These are phyloP conservation scores for Anagyrus pseudococci DNA, from an alignment of 2,888 invertebrate species.

Conservation along the genomic window DNA sequence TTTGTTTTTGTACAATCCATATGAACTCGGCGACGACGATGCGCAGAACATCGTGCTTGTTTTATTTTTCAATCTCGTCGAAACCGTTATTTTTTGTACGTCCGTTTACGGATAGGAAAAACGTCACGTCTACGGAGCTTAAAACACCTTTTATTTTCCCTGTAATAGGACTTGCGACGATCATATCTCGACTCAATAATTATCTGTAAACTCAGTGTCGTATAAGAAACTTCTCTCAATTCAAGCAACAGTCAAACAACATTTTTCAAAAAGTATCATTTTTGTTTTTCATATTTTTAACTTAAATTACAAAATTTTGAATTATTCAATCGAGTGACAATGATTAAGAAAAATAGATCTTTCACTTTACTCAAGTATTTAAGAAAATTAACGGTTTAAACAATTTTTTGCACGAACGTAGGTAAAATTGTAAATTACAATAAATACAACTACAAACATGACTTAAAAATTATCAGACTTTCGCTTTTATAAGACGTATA, in stretches of 20 bases:
- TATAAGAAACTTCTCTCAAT: background rate
- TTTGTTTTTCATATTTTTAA: background rate
- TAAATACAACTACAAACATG: constrained; percentile 21
- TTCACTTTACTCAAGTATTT: too few relatives aligned
- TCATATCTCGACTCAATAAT: background rate
- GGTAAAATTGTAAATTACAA: constrained; percentile 13
- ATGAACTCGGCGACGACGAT: constrained; percentile 29
- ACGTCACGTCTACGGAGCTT: constrained; percentile 32
- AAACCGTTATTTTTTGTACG: constrained; percentile 34
- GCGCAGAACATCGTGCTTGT: constrained; percentile 17
- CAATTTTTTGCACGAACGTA: background rate
- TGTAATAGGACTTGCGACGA: background rate
- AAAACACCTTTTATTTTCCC: constrained; percentile 28
- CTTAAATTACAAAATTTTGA: background rate
- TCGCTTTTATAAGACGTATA: constrained; percentile 23
- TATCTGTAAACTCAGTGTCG: too few relatives aligned
- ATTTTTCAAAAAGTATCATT: constrained; percentile 2
- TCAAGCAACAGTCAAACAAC: constrained; percentile 34
- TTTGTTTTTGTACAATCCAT: constrained; percentile 35
- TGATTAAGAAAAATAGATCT: too few relatives aligned
- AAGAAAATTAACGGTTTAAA: too few relatives aligned
- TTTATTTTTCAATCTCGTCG: constrained; percentile 12
- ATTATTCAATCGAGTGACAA: background rate
- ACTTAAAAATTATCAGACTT: constrained; percentile 38
- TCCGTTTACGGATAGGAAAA: constrained; percentile 36